Evolutionary conservation across 2,797 vertebrate genomes (phyloP), one percentile per base, ranked within the genome.

Genomic region (Scomberomorus guttatus): DNA sequence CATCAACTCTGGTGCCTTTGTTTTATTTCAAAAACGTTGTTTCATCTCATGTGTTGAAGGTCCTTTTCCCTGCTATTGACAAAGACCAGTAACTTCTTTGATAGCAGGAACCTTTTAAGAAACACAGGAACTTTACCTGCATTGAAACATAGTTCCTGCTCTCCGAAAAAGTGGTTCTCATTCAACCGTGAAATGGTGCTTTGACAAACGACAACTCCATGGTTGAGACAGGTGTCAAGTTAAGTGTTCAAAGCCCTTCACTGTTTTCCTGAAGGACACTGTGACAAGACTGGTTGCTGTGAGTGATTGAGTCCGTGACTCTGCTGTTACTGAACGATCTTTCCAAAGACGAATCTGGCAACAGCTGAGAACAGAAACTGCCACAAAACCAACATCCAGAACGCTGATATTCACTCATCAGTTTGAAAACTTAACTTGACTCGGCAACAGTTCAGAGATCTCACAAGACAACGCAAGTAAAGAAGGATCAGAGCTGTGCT

Each of bases 251-350:
- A 68, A 44, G 18, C 52, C 37, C 67, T 24, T 74, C 4, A 10
- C 14, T 56, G 13, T 55, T 48, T 55, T 66, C 32, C 46, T 60
- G 12, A 74, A 70, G 42, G 57, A 64, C 32, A 51, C 70, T 75
- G 77, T n/a, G 55, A 50, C 15, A 11, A 39, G 11, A 39, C 17
- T 60, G 15, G 51, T 17, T 39, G 2, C n/a, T 5, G 0, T 5
- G 52, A 68, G 27, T 4, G 32, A 60, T 50, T 66, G 32, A 72
- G 42, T 69, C 18, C 10, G 54, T 70, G 25, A 68, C 50, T 69
- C 18, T 15, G 58, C 39, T 64, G 39, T 42, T 56, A 29, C 0
- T 32, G 39, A 58, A 42, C 48, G 37, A 51, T 22, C 24, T 56
- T 44, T 70, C 27, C 24, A 61, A 32, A 46, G 14, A 25, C 59